A percentile compares a stretch with the other conserved stretches of the same genome.
Conservation (phyloP, 1,140 invertebrate genomes). For the Drosophila navojoa region DNA sequence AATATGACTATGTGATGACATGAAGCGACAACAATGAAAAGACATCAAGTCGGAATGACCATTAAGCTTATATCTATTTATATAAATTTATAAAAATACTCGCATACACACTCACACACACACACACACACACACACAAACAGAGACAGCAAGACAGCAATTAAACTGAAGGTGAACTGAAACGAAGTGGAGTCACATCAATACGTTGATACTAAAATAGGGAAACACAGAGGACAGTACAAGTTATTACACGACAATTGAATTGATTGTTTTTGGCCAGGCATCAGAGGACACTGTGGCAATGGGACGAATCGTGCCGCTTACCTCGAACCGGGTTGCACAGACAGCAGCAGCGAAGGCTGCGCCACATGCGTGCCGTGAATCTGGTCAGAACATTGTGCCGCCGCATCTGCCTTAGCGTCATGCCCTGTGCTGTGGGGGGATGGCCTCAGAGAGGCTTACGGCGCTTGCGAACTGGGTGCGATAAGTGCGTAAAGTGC, state of each 20-base stretch:
- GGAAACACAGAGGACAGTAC: conserved; percentile 2
- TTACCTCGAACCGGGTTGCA: conserved; percentile 57
- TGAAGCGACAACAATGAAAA: conserved; percentile 7
- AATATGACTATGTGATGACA: not conserved
- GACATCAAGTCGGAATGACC: not conserved
- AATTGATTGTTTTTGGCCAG: conserved; percentile 18
- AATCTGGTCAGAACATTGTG: conserved; percentile 37
- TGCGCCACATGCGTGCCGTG: conserved; percentile 18
- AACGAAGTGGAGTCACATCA: conserved; percentile 26
- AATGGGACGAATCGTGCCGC: conserved; percentile 16
- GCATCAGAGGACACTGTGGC: conserved; percentile 13
- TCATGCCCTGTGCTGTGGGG: not conserved
- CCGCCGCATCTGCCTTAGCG: not conserved
- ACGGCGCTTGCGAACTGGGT: conserved; percentile 19
- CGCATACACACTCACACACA: not conserved
- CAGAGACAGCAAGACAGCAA: conserved; percentile 21
- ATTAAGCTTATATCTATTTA: not conserved
- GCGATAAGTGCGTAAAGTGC: conserved; percentile 46
- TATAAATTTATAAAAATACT: not conserved
- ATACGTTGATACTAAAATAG: conserved; percentile 18
- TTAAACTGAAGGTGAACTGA: conserved; percentile 11
- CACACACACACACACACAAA: not conserved
- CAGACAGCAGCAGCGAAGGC: conserved; percentile 49
- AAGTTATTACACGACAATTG: conserved; percentile 13
- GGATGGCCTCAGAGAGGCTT: conserved; percentile 33